Conservation (phyloP, 2,113 vertebrate genomes). For the Neolamprologus cancellatus region DNA sequence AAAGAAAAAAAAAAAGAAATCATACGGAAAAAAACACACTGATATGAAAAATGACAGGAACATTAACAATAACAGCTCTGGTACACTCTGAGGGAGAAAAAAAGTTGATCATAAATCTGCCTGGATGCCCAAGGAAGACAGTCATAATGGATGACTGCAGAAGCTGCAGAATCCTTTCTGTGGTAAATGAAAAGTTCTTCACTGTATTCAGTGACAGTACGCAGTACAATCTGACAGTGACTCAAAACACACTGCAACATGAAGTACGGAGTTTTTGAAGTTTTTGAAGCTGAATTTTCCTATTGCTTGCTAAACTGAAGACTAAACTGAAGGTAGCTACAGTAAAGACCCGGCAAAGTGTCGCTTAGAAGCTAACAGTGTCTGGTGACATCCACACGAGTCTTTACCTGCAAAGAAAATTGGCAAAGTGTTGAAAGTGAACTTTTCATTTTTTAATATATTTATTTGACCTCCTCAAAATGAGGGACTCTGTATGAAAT, state of each 20-base stretch:
- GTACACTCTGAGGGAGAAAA: not conserved
- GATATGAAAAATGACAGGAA: not conserved
- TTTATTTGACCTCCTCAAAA: not conserved
- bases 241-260: not conserved
- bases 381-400: rapidly evolving
- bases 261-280: not conserved
- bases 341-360: not conserved
- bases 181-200: not conserved
- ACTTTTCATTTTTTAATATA: not conserved
- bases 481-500: not conserved
- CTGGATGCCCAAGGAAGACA: not conserved
- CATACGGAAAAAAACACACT: not conserved
- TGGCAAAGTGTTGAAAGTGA: not conserved
- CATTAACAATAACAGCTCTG: not conserved
- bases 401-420: not conserved
- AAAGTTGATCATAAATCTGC: not conserved
- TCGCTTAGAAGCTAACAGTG: not conserved
- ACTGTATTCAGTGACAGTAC: not conserved
- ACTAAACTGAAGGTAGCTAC: not conserved
- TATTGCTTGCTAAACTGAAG: not conserved
- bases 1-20: too few relatives aligned
- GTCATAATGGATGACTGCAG: not conserved
- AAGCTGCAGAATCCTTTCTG: not conserved
- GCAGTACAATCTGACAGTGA: not conserved
- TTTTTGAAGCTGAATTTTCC: not conserved